Evolutionary conservation across 2,888 invertebrate species (phyloP).

Genomic region (Acleris emargana): DNA sequence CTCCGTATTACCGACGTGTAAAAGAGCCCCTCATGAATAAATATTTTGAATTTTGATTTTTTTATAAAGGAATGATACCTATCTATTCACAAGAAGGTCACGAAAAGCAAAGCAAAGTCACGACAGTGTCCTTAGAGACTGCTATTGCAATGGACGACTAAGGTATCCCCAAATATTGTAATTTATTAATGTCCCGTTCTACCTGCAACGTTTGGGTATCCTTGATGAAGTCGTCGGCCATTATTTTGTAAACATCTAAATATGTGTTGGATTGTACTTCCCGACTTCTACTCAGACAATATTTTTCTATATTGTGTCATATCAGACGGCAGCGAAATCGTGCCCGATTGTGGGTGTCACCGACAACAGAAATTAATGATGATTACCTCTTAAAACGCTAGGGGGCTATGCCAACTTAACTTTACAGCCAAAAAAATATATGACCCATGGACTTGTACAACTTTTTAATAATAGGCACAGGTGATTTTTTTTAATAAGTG

Average conservation of each 20-base stretch:
- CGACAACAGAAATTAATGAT: conserved; percentile 46
- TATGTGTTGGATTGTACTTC: conserved; percentile 18
- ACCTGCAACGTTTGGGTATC: no score
- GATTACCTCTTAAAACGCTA: conserved; percentile 27
- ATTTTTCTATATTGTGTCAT: conserved; percentile 52
- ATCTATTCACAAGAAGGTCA: no score
- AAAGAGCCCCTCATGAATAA: no score
- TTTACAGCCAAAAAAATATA: conserved; percentile 10
- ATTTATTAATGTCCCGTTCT: no score
- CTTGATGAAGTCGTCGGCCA: no score
- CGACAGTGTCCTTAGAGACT: no score
- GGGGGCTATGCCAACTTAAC: conserved; percentile 16
- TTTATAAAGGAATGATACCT: no score
- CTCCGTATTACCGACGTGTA: no score
- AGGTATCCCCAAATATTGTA: no score
- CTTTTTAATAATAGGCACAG: background rate
- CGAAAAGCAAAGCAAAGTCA: no score
- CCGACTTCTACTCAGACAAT: conserved; percentile 39
- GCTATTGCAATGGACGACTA: no score
- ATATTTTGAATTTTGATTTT: no score
- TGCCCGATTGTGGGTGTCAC: conserved; percentile 51
- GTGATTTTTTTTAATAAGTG: background rate
- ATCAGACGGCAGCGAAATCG: conserved; percentile 50
- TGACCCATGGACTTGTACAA: background rate
- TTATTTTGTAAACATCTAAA: background rate